Percentiles rank a stretch among this genome's conserved stretches.
phyloP scores from a whole-genome alignment of 2,797 vertebrate species.

The Selene dorsalis region DNA sequence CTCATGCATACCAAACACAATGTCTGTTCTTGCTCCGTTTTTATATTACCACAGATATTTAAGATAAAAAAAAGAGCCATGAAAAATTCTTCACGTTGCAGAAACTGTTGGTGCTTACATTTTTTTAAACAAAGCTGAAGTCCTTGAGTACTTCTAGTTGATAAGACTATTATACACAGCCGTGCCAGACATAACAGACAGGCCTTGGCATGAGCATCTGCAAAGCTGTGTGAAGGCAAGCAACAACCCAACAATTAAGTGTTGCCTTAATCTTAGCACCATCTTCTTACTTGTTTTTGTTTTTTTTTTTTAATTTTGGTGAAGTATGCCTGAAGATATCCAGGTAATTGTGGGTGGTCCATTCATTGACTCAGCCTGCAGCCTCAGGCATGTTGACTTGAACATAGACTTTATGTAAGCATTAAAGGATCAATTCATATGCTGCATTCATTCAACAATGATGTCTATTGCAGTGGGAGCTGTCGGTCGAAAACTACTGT shows the following conservation, averaged over 20 bases:
- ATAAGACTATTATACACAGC: constrained; percentile 44
- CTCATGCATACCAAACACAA: not conserved
- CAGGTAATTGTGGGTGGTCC: not conserved
- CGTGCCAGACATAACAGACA: constrained; percentile 61
- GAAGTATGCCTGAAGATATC: constrained; percentile 1
- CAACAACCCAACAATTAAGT: constrained; percentile 19
- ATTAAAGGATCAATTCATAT: constrained; percentile 24
- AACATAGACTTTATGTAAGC: not conserved
- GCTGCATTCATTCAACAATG: not conserved
- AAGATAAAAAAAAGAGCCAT: constrained; percentile 16
- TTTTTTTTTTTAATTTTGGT: constrained; percentile 9
- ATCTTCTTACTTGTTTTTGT: not conserved
- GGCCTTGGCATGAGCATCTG: constrained; percentile 55
- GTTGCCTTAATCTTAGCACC: not conserved
- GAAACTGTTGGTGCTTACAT: constrained; percentile 39
- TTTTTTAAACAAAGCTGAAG: constrained; percentile 40
- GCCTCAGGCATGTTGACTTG: constrained; percentile 1
- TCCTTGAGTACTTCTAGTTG: constrained; percentile 38
- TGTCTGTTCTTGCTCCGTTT: not conserved
- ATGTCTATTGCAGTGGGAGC: constrained; percentile 78
- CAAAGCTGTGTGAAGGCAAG: constrained; percentile 8
- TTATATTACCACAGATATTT: not conserved
- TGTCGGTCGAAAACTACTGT: constrained; percentile 75
- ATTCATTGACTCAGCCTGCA: constrained; percentile 4
- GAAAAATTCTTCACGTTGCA: constrained; percentile 59